Evolutionary conservation across 2,113 vertebrate species (phyloP).

Genomic region (Lophura nycthemera): DNA sequence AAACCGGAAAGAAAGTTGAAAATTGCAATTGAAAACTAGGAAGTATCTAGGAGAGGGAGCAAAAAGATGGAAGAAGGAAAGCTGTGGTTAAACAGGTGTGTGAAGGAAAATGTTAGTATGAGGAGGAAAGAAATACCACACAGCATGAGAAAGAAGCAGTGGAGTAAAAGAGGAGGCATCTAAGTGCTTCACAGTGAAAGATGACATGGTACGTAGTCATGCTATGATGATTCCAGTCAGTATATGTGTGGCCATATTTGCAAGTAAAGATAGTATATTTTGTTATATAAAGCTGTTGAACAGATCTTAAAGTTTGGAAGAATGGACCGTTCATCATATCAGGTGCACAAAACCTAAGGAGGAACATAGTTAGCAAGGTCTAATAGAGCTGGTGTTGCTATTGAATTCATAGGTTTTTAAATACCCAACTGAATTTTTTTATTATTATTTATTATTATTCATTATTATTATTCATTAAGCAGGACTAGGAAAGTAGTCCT

Average conservation of each 20-base stretch:
- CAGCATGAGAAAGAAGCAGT: background rate
- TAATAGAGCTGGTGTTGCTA: background rate
- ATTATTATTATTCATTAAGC: no score
- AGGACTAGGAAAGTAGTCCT: no score
- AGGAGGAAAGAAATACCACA: background rate
- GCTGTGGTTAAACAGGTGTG: background rate
- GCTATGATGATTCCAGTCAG: fast-evolving
- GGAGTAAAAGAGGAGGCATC: background rate
- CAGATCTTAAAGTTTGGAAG: background rate
- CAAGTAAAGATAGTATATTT: background rate
- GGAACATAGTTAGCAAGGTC: background rate
- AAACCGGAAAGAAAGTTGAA: background rate
- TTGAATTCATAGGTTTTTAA: background rate
- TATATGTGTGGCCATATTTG: background rate
- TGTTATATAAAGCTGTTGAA: background rate
- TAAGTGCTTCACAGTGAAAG: background rate
- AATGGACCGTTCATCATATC: background rate
- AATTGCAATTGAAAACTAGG: background rate
- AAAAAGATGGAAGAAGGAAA: background rate
- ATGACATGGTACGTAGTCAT: background rate
- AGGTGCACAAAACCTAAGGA: background rate
- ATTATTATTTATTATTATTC: background rate
- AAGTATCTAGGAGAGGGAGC: background rate
- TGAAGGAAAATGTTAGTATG: background rate
- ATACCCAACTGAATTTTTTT: background rate